A percentile compares a stretch with the other conserved stretches of the same genome.
These are phyloP conservation scores for Melanostoma mellinum DNA, from an alignment of 2,888 invertebrate genomes.

Conservation along the genomic window DNA sequence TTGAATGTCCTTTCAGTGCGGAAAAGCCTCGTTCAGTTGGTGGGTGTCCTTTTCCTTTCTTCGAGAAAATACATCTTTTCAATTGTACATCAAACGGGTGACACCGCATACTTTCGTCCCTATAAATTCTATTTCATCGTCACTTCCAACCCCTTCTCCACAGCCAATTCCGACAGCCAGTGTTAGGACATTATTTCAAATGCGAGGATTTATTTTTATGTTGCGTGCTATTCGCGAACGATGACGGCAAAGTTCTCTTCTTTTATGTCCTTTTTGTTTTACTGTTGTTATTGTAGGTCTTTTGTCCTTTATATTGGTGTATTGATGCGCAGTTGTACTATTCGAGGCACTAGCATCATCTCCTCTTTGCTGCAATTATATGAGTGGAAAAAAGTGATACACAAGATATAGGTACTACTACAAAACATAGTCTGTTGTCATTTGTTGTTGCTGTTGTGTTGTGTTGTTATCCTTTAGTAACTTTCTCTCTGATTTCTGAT, in stretches of 20 bases:
- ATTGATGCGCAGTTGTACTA: constrained; percentile 68
- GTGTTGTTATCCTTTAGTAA: constrained; percentile 41
- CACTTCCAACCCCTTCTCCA: constrained; percentile 5
- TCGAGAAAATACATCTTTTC: constrained; percentile 23
- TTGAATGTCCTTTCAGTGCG: constrained; percentile 30
- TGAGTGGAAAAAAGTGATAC: constrained; percentile 21
- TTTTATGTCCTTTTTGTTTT: constrained; percentile 43
- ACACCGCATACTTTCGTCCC: neutral
- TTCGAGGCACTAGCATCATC: constrained; percentile 48
- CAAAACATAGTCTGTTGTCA: neutral
- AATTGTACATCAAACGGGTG: constrained; percentile 23
- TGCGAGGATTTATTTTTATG: constrained; percentile 51
- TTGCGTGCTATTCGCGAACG: constrained; percentile 59
- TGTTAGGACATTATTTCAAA: constrained; percentile 47
- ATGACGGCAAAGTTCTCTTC: constrained; percentile 23
- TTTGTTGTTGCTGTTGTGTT: constrained; percentile 14
- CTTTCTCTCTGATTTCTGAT: constrained; percentile 53
- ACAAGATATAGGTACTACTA: constrained; percentile 38
- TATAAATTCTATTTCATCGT: constrained; percentile 16
- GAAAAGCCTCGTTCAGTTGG: constrained; percentile 1
- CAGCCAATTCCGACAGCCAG: neutral
- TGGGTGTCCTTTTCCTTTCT: constrained; percentile 1
- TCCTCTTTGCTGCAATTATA: constrained; percentile 52
- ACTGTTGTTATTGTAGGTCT: constrained; percentile 20
- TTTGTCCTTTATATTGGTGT: constrained; percentile 39